These are phyloP conservation scores for Cheilosia urbana DNA, from an alignment of 2,888 invertebrate species.

Conservation along the genomic window DNA sequence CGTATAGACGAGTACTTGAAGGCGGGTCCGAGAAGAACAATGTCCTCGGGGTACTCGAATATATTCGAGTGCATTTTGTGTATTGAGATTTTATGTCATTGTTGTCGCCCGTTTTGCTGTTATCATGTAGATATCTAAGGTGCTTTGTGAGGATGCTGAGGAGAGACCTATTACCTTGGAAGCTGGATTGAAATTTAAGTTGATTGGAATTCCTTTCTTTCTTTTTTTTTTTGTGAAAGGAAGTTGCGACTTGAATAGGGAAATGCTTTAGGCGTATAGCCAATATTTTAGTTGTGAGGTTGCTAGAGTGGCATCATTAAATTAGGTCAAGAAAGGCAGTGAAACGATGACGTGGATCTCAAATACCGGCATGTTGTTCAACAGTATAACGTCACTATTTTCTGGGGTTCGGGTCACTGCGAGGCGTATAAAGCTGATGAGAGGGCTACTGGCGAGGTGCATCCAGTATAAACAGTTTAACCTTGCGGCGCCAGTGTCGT, in stretches of 20 bases:
- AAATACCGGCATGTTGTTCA: no score
- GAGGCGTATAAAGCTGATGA: no score
- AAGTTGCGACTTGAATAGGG: neutral
- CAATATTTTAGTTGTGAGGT: no score
- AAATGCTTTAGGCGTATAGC: no score
- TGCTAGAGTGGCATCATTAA: no score
- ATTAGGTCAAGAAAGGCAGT: no score
- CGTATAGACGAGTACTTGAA: conserved; percentile 34
- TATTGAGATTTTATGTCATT: conserved; percentile 62
- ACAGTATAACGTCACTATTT: no score
- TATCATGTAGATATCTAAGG: conserved; percentile 61
- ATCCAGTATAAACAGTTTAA: no score
- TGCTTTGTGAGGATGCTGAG: conserved; percentile 35
- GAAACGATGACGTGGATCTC: no score
- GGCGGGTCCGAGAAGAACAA: conserved; percentile 70
- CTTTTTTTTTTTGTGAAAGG: neutral
- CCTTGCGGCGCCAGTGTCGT: no score
- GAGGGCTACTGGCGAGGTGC: no score
- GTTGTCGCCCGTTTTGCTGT: conserved; percentile 57
- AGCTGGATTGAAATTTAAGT: conserved; percentile 23
- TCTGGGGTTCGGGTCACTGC: no score
- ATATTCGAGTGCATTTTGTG: conserved; percentile 68
- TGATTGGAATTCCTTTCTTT: conserved; percentile 3
- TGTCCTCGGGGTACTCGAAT: conserved; percentile 35
- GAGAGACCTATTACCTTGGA: conserved; percentile 26